A percentile compares a stretch with the other conserved stretches of the same genome.
Evolutionary conservation across 2,888 invertebrate species (phyloP).

Genomic region (Callinectes sapidus): DNA sequence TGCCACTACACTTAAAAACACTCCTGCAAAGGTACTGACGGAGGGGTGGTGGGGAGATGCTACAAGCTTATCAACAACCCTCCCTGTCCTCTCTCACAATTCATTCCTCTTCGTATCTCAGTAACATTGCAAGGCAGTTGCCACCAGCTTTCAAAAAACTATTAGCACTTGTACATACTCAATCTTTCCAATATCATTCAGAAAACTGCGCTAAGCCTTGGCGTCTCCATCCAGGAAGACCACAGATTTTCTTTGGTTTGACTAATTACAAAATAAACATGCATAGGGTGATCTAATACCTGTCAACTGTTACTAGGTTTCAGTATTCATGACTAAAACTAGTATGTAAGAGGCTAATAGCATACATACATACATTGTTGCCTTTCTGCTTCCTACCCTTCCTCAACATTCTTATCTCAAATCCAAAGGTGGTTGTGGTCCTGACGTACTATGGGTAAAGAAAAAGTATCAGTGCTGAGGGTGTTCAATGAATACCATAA

Average conservation of each 20-base stretch:
- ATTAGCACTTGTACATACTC: neutral
- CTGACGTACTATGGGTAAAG: neutral
- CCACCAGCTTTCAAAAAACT: neutral
- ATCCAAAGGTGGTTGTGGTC: neutral
- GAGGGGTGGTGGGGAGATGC: conserved; percentile 2
- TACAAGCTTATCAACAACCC: conserved; percentile 12
- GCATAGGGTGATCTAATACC: neutral
- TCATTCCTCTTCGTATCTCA: neutral
- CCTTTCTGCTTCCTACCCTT: neutral
- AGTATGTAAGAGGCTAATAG: neutral
- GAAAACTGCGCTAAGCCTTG: neutral
- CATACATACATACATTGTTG: no score
- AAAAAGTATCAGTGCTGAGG: no score
- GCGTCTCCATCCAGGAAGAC: neutral
- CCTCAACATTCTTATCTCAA: neutral
- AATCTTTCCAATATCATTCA: neutral
- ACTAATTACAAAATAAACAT: neutral
- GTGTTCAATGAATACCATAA: no score
- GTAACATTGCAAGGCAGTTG: neutral
- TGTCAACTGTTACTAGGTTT: neutral
- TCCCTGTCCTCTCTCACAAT: neutral
- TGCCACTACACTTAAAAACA: neutral
- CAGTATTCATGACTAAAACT: neutral
- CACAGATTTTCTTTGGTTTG: neutral
- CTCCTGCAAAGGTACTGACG: neutral